Evolutionary conservation across 2,888 invertebrate genomes (phyloP).

Genomic region (Aricia artaxerxes): DNA sequence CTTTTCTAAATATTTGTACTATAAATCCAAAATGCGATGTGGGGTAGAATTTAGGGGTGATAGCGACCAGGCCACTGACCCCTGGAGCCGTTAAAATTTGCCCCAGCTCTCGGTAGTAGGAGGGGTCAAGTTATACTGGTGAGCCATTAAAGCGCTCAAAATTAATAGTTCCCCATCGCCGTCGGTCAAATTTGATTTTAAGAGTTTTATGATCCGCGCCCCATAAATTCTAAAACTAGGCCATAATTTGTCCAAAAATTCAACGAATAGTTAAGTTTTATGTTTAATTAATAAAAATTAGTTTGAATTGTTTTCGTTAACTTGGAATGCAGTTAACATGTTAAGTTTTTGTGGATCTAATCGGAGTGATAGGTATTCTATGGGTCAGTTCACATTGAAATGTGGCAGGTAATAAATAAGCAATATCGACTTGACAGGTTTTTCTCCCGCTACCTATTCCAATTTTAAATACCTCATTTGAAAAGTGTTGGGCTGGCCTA

Average conservation of each 20-base stretch:
- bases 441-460: no score
- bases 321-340: constrained; percentile 31
- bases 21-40: constrained; percentile 29
- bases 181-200: constrained; percentile 29
- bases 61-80: constrained; percentile 24
- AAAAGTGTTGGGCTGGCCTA: no score
- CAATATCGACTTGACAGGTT: no score
- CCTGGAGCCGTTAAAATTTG: not conserved
- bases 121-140: constrained; percentile 15
- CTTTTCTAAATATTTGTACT: constrained; percentile 32
- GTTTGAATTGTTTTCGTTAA: constrained; percentile 12
- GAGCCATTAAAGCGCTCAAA: not conserved
- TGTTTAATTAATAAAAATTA: constrained; percentile 8
- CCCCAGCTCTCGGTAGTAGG: not conserved
- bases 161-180: constrained; percentile 14
- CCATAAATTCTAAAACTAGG: constrained; percentile 20
- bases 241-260: constrained; percentile 17
- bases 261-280: not conserved
- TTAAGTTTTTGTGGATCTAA: not conserved
- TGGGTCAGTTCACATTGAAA: no score
- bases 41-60: constrained; percentile 32
- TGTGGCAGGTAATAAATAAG: no score
- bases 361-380: not conserved
- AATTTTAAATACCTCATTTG: no score
- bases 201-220: constrained; percentile 15